Conservation (phyloP, 2,113 vertebrate genomes). For the Cnemophilus loriae region DNA sequence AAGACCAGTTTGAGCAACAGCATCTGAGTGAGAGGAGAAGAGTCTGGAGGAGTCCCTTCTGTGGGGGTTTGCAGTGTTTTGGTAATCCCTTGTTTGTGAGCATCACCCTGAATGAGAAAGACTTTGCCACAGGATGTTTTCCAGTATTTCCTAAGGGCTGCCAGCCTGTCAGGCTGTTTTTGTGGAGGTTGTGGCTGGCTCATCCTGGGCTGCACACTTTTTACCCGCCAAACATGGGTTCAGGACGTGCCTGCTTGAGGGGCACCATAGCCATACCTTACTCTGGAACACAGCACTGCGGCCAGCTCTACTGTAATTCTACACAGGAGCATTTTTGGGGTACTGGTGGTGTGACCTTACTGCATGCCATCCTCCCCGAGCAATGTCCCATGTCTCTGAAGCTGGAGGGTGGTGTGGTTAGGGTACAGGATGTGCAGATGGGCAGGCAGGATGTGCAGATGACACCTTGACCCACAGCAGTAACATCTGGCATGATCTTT, state of each 20-base stretch:
- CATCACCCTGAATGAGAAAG: background rate
- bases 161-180: background rate
- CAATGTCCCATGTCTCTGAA: background rate
- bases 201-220: background rate
- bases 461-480: background rate
- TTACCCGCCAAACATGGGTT: accelerated
- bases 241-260: background rate
- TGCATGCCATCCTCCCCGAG: accelerated
- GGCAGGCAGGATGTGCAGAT: background rate
- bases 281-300: background rate
- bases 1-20: background rate
- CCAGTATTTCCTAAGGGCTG: background rate
- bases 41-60: background rate
- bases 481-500: background rate
- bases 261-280: background rate
- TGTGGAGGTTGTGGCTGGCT: background rate
- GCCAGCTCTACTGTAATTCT: background rate
- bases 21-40: background rate
- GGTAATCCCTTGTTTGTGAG: background rate
- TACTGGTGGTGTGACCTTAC: background rate
- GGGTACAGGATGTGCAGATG: background rate
- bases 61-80: accelerated
- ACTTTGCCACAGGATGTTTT: background rate
- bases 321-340: background rate
- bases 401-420: background rate